Evolutionary conservation across 2,888 invertebrate species (phyloP).

Genomic region (Aspidiotus rigidus): DNA sequence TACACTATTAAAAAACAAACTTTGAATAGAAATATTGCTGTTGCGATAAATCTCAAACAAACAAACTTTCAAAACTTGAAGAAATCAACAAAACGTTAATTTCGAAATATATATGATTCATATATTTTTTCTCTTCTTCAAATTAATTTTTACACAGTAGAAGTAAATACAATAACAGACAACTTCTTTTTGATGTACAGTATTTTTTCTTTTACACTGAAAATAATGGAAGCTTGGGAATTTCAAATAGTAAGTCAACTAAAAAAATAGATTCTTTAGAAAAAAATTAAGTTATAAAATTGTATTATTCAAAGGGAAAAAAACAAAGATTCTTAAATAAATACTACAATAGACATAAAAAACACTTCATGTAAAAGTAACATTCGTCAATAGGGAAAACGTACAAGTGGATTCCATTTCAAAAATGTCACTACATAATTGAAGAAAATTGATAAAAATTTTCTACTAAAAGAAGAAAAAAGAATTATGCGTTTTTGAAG

Average conservation of each 20-base stretch:
- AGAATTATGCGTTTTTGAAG: too few relatives aligned
- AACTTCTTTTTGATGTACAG: constrained; percentile 7
- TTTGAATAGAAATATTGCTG: too few relatives aligned
- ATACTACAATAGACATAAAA: constrained; percentile 21
- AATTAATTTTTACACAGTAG: neutral
- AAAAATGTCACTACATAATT: constrained; percentile 4
- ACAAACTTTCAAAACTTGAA: too few relatives aligned
- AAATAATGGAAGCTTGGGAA: constrained; percentile 23
- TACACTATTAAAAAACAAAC: too few relatives aligned
- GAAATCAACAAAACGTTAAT: too few relatives aligned
- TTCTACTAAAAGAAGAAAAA: constrained; percentile 15
- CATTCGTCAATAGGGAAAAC: constrained; percentile 13
- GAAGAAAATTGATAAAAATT: constrained; percentile 16
- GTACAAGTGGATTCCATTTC: neutral
- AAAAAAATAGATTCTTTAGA: constrained; percentile 5
- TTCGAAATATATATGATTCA: constrained; percentile 10
- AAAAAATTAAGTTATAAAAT: constrained; percentile 27
- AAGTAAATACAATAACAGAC: constrained; percentile 14
- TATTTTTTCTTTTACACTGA: constrained; percentile 17
- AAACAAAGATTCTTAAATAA: constrained; percentile 18
- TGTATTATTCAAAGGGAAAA: constrained; percentile 6
- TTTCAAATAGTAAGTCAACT: neutral
- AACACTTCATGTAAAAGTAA: constrained; percentile 14
- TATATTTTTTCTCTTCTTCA: neutral
- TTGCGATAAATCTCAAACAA: too few relatives aligned